Conservation (phyloP, 2,888 invertebrate species). For the Malthinus seriepunctatus region DNA sequence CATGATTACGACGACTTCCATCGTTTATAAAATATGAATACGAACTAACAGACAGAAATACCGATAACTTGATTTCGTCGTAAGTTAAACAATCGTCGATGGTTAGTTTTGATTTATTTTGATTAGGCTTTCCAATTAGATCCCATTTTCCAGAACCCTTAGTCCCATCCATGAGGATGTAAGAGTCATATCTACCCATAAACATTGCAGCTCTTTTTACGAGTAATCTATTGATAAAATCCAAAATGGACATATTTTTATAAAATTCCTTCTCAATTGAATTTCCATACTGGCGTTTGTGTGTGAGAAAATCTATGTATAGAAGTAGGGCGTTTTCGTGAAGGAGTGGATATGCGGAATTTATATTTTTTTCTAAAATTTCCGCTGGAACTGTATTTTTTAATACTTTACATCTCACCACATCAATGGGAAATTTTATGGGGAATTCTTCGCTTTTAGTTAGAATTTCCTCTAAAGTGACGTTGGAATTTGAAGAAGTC, state of each 20-base stretch:
- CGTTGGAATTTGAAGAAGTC: neutral
- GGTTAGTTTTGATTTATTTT: constrained; percentile 55
- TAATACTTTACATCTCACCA: constrained; percentile 43
- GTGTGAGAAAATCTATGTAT: constrained; percentile 66
- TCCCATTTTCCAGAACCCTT: constrained; percentile 59
- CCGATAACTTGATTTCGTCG: constrained; percentile 63
- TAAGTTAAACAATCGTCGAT: constrained; percentile 60
- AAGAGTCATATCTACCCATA: constrained; percentile 39
- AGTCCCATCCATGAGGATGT: constrained; percentile 46
- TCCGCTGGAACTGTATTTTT: constrained; percentile 30
- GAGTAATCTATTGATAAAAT: constrained; percentile 59
- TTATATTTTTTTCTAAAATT: constrained; percentile 52
- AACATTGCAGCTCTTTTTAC: constrained; percentile 59
- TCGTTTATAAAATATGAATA: constrained; percentile 62
- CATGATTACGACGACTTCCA: constrained; percentile 60
- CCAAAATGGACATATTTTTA: constrained; percentile 52
- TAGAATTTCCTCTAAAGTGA: constrained; percentile 43
- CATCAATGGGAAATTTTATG: constrained; percentile 50
- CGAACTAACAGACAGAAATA: constrained; percentile 60
- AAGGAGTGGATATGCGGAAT: constrained; percentile 68
- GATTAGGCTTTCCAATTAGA: constrained; percentile 54
- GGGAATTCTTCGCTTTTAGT: constrained; percentile 51
- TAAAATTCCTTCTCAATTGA: constrained; percentile 48
- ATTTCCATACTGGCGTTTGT: constrained; percentile 56
- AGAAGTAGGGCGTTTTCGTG: constrained; percentile 68